These are phyloP conservation scores for Ciconia boyciana DNA, from an alignment of 2,113 vertebrate genomes.

Conservation along the genomic window DNA sequence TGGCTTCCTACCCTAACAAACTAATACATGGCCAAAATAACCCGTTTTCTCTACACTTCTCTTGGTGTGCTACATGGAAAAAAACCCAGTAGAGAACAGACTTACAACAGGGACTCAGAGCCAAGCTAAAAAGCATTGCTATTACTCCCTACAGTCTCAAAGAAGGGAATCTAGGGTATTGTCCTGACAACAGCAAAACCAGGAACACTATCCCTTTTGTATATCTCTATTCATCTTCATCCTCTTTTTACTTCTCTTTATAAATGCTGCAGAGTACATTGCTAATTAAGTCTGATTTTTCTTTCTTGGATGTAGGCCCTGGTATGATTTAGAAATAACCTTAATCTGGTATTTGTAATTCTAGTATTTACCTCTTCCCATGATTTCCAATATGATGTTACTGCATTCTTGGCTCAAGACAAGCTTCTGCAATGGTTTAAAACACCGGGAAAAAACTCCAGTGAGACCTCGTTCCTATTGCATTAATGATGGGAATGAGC, in stretches of 20 bases:
- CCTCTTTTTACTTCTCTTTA: background rate
- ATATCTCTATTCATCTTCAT: background rate
- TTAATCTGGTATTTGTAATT: background rate
- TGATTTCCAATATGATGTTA: background rate
- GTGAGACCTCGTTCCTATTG: background rate
- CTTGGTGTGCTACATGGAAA: background rate
- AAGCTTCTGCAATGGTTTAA: background rate
- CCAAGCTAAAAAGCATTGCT: background rate
- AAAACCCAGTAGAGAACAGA: background rate
- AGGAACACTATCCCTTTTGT: background rate
- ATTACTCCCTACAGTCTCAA: background rate
- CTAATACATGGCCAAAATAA: background rate
- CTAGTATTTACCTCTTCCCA: slow-evolving; percentile 7
- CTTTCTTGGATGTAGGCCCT: background rate
- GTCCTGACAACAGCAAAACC: background rate
- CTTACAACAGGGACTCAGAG: background rate
- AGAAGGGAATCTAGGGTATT: background rate
- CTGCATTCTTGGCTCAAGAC: background rate
- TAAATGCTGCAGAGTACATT: background rate
- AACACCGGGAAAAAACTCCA: background rate
- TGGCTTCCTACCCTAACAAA: background rate
- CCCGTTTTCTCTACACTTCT: background rate
- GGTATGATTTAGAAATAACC: background rate
- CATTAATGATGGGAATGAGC: background rate
- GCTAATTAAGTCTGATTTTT: slow-evolving; percentile 18